Percentiles rank a stretch among this genome's conserved stretches.
phyloP scores from a whole-genome alignment of 2,888 invertebrate genomes.

The Megaustenia siamemsis region DNA sequence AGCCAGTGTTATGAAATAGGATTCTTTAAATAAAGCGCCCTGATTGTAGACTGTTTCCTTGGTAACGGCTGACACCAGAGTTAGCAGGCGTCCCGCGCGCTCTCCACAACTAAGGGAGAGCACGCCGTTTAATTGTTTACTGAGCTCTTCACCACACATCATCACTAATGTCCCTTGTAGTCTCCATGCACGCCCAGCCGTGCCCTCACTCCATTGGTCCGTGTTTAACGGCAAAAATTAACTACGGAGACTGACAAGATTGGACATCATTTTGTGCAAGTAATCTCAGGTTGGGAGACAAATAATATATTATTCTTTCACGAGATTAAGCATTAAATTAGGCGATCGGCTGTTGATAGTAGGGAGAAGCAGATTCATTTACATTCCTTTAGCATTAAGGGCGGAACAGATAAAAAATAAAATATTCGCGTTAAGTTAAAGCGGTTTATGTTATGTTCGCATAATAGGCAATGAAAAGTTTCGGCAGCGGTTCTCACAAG shows the following conservation, averaged over 20 bases:
- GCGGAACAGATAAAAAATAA: no score
- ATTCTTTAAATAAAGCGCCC: not conserved
- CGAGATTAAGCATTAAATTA: not conserved
- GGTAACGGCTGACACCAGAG: conserved; percentile 28
- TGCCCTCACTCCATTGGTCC: not conserved
- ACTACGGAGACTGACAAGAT: not conserved
- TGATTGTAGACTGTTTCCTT: conserved; percentile 13
- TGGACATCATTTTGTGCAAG: not conserved
- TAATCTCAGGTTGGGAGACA: not conserved
- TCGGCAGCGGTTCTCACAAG: no score
- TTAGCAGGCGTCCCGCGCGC: not conserved
- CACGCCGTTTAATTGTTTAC: conserved; percentile 25
- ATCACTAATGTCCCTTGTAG: conserved; percentile 30
- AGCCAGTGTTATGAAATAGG: not conserved
- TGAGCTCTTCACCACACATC: conserved; percentile 22
- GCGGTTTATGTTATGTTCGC: no score
- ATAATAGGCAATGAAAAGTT: no score
- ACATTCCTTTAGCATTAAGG: no score
- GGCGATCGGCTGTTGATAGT: not conserved
- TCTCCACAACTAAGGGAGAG: not conserved
- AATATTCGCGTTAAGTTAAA: no score
- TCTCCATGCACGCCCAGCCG: conserved; percentile 20
- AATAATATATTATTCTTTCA: not conserved
- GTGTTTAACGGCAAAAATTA: not conserved
- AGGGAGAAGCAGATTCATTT: not conserved